Base-by-base conservation (phyloP, 2,888 invertebrate species). In the Netelia virgata region DNA sequence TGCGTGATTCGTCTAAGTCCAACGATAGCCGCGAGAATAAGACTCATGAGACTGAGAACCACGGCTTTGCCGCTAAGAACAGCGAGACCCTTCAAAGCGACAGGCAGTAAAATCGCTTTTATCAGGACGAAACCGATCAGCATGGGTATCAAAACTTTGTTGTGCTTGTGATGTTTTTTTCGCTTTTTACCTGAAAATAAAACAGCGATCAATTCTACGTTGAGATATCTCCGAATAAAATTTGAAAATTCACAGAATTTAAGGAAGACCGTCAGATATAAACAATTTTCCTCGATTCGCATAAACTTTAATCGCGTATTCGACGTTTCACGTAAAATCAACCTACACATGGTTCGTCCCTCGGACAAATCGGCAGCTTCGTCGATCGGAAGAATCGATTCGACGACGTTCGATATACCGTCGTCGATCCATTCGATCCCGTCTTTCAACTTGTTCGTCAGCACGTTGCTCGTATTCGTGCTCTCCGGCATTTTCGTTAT, bases 71-170 rank as follows among this genome's bases (percentile, higher is more conserved):
- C 95, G 23, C 97, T 96, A 69, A 97, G 92, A 57, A 97, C 95
- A 0, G 96, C 96, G 84, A 97, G 92, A 1, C 95, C 95, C 89
- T 97, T 97, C 74, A 97, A 91, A 0, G 96, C 95, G 50, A 96
- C 93, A 0, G 97, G 97, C 68, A 97, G 93, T 9, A 97, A 88
- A 1, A 97, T 92, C 50, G 96, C 94, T 91, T 96, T 96, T 0
- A 96, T 95, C 70, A 96, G 94, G 18, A 96, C 89, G 28, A 96
- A 93, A 0, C 96, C 96, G 20, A 96, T 88, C 18, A 97, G 91
- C 84, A 97, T 72, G 0, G 96, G 96, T 86, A 96, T 91, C 77
- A 96, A 91, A 86, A 94, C 95, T 88, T 95, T 96, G 86, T 94
- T 94, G 3, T 95, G 91, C 89, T 95, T 95, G 66, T 93, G 92